Base-by-base conservation (phyloP, 2,888 invertebrate genomes). In the Caenorhabditis virilis region DNA sequence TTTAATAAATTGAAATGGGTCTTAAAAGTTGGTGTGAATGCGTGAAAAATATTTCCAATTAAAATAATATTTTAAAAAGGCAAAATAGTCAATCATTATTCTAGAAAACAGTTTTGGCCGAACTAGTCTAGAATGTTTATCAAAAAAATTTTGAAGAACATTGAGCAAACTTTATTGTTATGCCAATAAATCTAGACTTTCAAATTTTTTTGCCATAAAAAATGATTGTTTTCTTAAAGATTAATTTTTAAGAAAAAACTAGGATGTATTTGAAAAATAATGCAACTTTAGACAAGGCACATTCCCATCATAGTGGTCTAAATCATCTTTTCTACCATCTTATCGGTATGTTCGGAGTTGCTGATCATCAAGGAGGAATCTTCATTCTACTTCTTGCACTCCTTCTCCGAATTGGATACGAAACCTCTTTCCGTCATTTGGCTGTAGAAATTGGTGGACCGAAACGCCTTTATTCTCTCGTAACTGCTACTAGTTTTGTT, bases 311-410 rank as follows among this genome's bases (percentile, higher is more conserved):
- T 59, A 84, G 83, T 45, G 84, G 86, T 25, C 78, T 87, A 36
- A 84, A 85, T 30, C 85, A 86, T 72, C 61, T 86, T 6, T 85
- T 86, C 74, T 85, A 86, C 54, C 86, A 86, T 79, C 68, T 86
- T 11, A 82, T 86, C 23, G 83, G 54, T 39, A 82, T 86, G 76
- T 84, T 86, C 47, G 87, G 87, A 18, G 83, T 87, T 67, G 86
- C 87, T 9, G 87, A 87, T 75, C 87, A 87, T 76, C 87, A 87
- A 83, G 87, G 86, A 25, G 87, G 87, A 16, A 85, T 87, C n/a
- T 78, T 86, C 25, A 74, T 87, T 43, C 75, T 87, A 45, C 78
- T 86, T 41, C 46, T 85, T 2, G 84, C 86, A 0, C 73, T 86
- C 16, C 83, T 85, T 66, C 75, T 86, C 16, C 82, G 85, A 54